These are phyloP conservation scores for Perizoma affinitatum DNA, from an alignment of 2,888 invertebrate genomes.

Conservation along the genomic window DNA sequence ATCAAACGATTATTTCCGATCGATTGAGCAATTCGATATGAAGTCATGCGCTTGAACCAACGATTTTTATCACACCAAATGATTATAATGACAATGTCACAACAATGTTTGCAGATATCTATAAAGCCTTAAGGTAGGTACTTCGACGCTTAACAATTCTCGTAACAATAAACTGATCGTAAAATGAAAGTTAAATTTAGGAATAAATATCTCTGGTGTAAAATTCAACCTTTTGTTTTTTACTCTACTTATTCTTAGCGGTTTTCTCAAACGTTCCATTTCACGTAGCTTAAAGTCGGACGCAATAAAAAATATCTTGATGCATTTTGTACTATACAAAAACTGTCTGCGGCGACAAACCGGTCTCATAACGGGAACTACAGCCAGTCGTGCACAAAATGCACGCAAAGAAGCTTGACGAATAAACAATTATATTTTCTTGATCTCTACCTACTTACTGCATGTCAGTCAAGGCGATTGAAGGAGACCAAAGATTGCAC, in stretches of 20 bases:
- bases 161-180: too few relatives aligned
- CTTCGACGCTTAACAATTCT: too few relatives aligned
- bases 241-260: conserved; percentile 6
- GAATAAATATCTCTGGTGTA: too few relatives aligned
- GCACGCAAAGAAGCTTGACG: conserved; percentile 23
- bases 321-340: conserved; percentile 15
- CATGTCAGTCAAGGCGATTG: too few relatives aligned
- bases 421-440: conserved; percentile 11
- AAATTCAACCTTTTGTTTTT: neutral
- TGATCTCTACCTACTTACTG: conserved; percentile 7
- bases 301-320: conserved; percentile 4
- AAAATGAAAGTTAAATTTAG: too few relatives aligned
- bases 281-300: conserved; percentile 16
- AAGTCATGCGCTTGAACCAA: conserved; percentile 25
- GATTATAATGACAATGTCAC: neutral
- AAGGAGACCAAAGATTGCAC: too few relatives aligned
- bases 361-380: conserved; percentile 33
- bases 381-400: conserved; percentile 27
- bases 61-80: conserved; percentile 25
- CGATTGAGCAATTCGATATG: conserved; percentile 38
- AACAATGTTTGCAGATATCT: too few relatives aligned
- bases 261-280: conserved; percentile 3
- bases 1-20: conserved; percentile 36
- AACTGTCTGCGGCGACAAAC: conserved; percentile 33
- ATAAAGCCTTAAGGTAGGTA: too few relatives aligned